These are phyloP conservation scores for Unio delphinus DNA, from an alignment of 2,888 invertebrate genomes.

Conservation along the genomic window DNA sequence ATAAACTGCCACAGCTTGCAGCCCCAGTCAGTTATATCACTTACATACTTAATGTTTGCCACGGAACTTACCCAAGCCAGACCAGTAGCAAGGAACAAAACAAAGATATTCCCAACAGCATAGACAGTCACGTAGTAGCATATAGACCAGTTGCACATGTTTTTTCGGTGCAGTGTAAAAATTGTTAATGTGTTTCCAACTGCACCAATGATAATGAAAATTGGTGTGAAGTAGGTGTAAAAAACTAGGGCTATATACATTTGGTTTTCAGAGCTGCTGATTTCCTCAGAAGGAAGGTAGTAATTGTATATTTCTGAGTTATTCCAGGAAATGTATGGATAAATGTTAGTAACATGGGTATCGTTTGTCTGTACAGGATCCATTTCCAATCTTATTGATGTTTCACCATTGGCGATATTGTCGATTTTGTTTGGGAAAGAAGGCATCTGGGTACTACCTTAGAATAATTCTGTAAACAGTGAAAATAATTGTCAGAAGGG, in stretches of 20 bases:
- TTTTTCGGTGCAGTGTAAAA: constrained; percentile 46
- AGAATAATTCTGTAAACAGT: too few relatives aligned
- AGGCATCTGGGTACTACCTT: too few relatives aligned
- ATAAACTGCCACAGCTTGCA: constrained; percentile 65
- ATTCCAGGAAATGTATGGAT: too few relatives aligned
- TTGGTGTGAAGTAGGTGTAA: constrained; percentile 48
- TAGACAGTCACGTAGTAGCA: constrained; percentile 60
- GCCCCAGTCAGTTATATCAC: constrained; percentile 54
- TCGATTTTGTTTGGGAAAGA: too few relatives aligned
- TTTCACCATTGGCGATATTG: too few relatives aligned
- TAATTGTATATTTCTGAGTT: too few relatives aligned
- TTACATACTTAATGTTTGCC: constrained; percentile 46
- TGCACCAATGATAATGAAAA: constrained; percentile 58
- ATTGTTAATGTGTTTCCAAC: constrained; percentile 59
- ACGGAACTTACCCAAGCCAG: constrained; percentile 58
- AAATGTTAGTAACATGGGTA: too few relatives aligned
- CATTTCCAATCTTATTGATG: too few relatives aligned
- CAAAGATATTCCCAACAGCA: constrained; percentile 54
- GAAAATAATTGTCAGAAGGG: too few relatives aligned
- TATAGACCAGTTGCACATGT: constrained; percentile 54
- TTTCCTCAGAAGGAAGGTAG: too few relatives aligned
- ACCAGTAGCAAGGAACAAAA: constrained; percentile 56
- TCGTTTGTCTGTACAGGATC: too few relatives aligned
- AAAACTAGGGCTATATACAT: constrained; percentile 12
- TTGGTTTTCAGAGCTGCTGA: too few relatives aligned